A percentile compares a stretch with the other conserved stretches of the same genome.
Conservation (phyloP, 2,888 invertebrate species). For the Arrhopalites spinosus region DNA sequence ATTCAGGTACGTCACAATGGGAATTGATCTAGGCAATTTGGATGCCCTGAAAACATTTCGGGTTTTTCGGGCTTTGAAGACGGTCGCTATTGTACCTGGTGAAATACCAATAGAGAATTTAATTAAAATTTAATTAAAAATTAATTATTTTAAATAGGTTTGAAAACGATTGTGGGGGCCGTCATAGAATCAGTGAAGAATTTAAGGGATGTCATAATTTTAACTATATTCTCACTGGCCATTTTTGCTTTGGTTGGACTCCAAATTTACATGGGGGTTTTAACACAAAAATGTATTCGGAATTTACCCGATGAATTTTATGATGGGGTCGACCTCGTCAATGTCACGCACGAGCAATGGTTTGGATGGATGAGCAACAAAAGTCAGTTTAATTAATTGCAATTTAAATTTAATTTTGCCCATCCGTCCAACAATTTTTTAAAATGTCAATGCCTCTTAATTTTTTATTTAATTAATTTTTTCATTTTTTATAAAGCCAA, state of each 20-base stretch:
- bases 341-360: conserved; percentile 17
- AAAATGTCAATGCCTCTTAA: too few species aligned
- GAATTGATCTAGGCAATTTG: conserved; percentile 98
- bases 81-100: conserved; percentile 99
- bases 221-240: conserved; percentile 97
- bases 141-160: conserved; percentile 67
- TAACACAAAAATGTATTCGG: conserved; percentile 94
- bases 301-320: conserved; percentile 76
- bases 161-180: conserved; percentile 99
- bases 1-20: conserved; percentile 97
- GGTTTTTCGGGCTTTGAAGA: conserved; percentile 98
- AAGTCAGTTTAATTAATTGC: conserved; percentile 7
- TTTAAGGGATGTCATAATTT: conserved; percentile 98
- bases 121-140: background rate
- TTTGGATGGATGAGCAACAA: conserved; percentile 10
- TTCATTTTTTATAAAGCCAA: conserved; percentile 65
- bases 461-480: too few species aligned
- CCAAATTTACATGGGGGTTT: conserved; percentile 97
- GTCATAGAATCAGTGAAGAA: too few species aligned
- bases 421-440: too few species aligned
- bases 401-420: too few species aligned
- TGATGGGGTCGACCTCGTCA: conserved; percentile 13
- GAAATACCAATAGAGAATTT: conserved; percentile 58
- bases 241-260: conserved; percentile 99
- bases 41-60: conserved; percentile 99